Base-by-base conservation (phyloP, 2,888 invertebrate species). In the Drosophila borborema region DNA sequence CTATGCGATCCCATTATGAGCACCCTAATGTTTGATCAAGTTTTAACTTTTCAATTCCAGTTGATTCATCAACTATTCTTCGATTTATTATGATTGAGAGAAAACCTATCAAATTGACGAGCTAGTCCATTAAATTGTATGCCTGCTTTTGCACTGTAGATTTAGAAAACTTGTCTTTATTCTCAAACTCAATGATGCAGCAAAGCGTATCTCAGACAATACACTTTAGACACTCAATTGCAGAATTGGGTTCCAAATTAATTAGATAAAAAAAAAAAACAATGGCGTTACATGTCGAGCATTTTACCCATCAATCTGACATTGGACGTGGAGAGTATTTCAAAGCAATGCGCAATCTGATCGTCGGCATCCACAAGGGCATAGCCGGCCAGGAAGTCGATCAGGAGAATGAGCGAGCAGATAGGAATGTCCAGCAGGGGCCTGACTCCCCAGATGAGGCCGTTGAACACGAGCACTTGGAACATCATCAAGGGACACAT, bases 401-500 rank as follows among this genome's bases (percentile, higher is more conserved):
- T 49, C 46, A 82, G 62, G 14, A 87, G 40, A 0, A 87, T 40
- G 0, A 85, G 9, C 2, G 82, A 41, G 14, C 74, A 79, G 3
- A 86, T 69, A 0, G 86, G 88, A 14, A 49, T 64, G 20, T 87
- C 86, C 34, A 64, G 12, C 0, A 62, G 2, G 0, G 90, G 76
- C 10, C 20, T 28, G 0, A 6, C 8, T 2, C n/a, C 7, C 16
- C 68, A 56, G 0, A 49, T 14, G 51, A 66, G 28, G 6, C 89
- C 86, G 34, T 70, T 56, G 40, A 87, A 71, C 2, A 88, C 58
- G 51, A 81, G 82, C 1, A 70, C 67, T 56, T 88, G 81, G 34
- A 74, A 81, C 1, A 87, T 34, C 38, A 82, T 23, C 20, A 87
- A 0, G 0, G 86, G 86, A 16, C 67, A 68, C 38, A 61, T 40